Evolutionary conservation across 2,888 invertebrate genomes (phyloP).

Genomic region (Byasa hedistus): DNA sequence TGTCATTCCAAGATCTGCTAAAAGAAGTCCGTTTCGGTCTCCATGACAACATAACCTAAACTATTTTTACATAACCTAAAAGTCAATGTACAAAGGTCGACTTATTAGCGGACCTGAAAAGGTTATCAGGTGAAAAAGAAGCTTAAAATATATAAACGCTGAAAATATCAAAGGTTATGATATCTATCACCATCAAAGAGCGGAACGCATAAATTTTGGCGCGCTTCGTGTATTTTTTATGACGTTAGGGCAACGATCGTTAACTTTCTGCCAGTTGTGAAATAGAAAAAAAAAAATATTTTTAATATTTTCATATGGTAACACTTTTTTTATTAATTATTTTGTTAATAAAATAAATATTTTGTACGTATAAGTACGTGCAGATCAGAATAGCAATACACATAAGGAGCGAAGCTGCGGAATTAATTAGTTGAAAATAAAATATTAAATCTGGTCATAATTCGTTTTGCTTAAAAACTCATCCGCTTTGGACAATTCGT

Average conservation of each 20-base stretch:
- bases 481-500: too few species aligned
- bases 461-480: too few species aligned
- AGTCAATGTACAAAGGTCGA: neutral
- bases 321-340: too few species aligned
- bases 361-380: too few species aligned
- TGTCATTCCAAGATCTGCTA: too few species aligned
- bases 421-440: too few species aligned
- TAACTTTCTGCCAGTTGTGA: neutral
- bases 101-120: neutral
- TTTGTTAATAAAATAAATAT: too few species aligned
- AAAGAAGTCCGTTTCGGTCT: neutral
- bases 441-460: too few species aligned
- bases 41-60: slow-evolving; percentile 4
- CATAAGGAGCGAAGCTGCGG: too few species aligned
- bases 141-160: slow-evolving; percentile 3
- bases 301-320: neutral
- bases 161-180: slow-evolving; percentile 4
- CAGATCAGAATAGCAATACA: too few species aligned
- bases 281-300: too few species aligned
- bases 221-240: neutral
- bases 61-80: slow-evolving; percentile 7
- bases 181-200: slow-evolving; percentile 1
- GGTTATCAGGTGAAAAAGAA: slow-evolving; percentile 1
- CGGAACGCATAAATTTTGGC: neutral
- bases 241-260: neutral